These are phyloP conservation scores for Nineta flava DNA, from an alignment of 2,888 invertebrate species.

Conservation along the genomic window DNA sequence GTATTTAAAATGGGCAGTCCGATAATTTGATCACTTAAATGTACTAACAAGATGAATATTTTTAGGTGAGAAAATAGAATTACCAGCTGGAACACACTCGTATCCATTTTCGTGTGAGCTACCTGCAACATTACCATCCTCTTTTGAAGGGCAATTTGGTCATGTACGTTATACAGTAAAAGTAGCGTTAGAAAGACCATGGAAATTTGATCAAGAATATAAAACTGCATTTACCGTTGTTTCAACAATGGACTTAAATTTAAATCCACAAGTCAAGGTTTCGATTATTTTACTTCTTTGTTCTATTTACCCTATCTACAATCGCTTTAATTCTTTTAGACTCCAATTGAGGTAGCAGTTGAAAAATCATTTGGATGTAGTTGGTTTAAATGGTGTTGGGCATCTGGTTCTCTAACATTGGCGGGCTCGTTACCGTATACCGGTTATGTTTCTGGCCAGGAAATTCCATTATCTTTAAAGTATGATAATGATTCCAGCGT, in stretches of 20 bases:
- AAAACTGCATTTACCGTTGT: conserved; percentile 71
- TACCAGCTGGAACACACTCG: conserved; percentile 51
- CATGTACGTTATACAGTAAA: conserved; percentile 64
- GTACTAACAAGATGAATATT: no score
- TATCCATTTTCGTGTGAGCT: conserved; percentile 67
- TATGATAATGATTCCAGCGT: conserved; percentile 63
- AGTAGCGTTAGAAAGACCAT: conserved; percentile 62
- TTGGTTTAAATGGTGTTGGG: conserved; percentile 36
- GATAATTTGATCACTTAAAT: no score
- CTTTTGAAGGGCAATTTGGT: conserved; percentile 57
- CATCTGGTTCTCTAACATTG: conserved; percentile 52
- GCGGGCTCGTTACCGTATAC: conserved; percentile 52
- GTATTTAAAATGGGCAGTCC: no score
- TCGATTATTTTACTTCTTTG: not conserved
- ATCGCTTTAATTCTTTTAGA: conserved; percentile 25
- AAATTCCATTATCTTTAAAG: conserved; percentile 49
- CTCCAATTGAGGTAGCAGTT: conserved; percentile 48
- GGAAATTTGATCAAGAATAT: conserved; percentile 71
- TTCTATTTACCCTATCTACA: no score
- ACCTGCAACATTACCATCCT: conserved; percentile 59
- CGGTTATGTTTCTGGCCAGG: conserved; percentile 64
- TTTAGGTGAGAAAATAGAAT: conserved; percentile 24
- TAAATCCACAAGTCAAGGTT: conserved; percentile 51
- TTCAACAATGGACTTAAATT: conserved; percentile 67
- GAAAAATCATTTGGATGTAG: conserved; percentile 66